phyloP scores from a whole-genome alignment of 2,797 vertebrate genomes.

The Leuciscus waleckii region DNA sequence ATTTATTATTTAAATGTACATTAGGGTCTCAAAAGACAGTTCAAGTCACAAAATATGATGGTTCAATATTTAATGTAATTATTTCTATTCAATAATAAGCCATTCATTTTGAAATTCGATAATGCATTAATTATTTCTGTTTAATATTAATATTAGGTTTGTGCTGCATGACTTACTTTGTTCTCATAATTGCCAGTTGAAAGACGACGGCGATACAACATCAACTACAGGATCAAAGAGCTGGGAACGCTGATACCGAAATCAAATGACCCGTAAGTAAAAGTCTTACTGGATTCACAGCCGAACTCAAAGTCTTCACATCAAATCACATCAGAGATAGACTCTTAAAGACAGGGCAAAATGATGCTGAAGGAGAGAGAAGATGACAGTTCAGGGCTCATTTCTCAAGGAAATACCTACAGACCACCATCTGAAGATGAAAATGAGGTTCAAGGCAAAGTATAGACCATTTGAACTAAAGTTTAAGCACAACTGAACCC shows the following conservation, averaged over 20 bases:
- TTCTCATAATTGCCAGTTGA: constrained; percentile 83
- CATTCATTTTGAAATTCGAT: neutral
- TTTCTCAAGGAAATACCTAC: constrained; percentile 29
- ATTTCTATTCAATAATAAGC: neutral
- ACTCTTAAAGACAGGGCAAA: constrained; percentile 10
- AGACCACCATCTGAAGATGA: constrained; percentile 42
- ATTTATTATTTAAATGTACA: neutral
- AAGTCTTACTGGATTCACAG: constrained; percentile 5
- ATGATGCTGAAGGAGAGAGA: constrained; percentile 15
- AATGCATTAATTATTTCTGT: neutral
- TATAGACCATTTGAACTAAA: constrained; percentile 72
- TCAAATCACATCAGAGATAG: constrained; percentile 7
- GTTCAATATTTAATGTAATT: constrained; percentile 1
- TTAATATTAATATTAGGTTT: neutral
- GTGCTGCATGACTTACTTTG: neutral
- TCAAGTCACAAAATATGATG: neutral
- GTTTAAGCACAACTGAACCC: constrained; percentile 65
- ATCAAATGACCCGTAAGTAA: constrained; percentile 97
- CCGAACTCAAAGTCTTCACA: constrained; percentile 34
- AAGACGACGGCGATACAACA: constrained; percentile 97
- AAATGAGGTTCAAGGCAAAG: constrained; percentile 74
- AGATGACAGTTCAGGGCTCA: constrained; percentile 11
- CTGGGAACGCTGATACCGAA: constrained; percentile 98
- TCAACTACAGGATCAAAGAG: constrained; percentile 99
- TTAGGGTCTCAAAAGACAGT: neutral